These are phyloP conservation scores for Drosophila repleta DNA, from an alignment of 1,140 invertebrate species.

Conservation along the genomic window DNA sequence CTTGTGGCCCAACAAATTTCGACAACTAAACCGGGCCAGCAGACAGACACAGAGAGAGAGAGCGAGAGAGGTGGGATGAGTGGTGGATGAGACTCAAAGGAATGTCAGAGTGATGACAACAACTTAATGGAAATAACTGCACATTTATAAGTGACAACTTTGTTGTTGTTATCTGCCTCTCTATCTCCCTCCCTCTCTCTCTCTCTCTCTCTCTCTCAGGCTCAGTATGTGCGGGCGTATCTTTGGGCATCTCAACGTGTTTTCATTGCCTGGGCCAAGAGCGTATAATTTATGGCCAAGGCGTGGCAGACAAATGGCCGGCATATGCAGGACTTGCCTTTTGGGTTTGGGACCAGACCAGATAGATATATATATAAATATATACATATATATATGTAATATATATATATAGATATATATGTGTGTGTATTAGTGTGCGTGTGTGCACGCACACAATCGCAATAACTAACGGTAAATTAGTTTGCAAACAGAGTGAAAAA, in stretches of 20 bases:
- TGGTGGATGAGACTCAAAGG: conserved; percentile 60
- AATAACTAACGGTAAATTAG: conserved; percentile 81
- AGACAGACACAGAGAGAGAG: neutral
- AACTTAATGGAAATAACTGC: conserved; percentile 81
- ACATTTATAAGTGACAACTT: conserved; percentile 82
- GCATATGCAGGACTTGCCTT: conserved; percentile 58
- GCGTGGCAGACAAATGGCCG: conserved; percentile 79
- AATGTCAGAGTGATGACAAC: conserved; percentile 79
- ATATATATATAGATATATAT: conserved; percentile 10
- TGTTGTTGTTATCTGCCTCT: conserved; percentile 35
- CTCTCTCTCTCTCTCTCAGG: no score
- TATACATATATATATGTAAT: conserved; percentile 11
- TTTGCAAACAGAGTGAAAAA: conserved; percentile 80
- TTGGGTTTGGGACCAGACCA: neutral
- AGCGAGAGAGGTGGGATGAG: neutral
- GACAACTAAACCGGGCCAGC: conserved; percentile 43
- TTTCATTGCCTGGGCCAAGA: conserved; percentile 46
- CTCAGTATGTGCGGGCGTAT: conserved; percentile 11
- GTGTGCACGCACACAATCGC: conserved; percentile 40
- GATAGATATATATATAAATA: neutral
- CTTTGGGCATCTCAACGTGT: conserved; percentile 21
- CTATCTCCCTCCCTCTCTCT: neutral
- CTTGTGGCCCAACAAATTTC: conserved; percentile 49
- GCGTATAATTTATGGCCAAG: conserved; percentile 76
- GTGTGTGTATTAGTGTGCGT: conserved; percentile 17